Percentiles rank a stretch among this genome's conserved stretches.
Evolutionary conservation across 2,888 invertebrate species (phyloP).

Genomic region (Gandaritis pyraliata): DNA sequence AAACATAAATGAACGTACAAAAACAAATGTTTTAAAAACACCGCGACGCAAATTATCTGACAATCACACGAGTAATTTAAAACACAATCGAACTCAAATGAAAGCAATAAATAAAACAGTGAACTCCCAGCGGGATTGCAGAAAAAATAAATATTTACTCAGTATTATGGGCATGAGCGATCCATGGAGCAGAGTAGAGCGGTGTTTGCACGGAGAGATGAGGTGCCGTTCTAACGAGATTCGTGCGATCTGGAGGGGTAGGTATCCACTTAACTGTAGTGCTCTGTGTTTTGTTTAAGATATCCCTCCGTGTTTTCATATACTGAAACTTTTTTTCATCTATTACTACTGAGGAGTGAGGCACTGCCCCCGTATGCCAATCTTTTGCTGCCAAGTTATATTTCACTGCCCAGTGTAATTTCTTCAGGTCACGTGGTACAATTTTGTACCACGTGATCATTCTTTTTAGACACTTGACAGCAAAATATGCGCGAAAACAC

Average conservation of each 20-base stretch:
- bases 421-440: no score
- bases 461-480: no score
- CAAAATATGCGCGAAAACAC: no score
- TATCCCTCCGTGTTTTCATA: constrained; percentile 2
- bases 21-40: constrained; percentile 44
- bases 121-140: constrained; percentile 50
- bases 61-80: constrained; percentile 68
- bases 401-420: no score
- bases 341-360: neutral
- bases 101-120: constrained; percentile 64
- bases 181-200: constrained; percentile 25
- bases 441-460: no score
- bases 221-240: constrained; percentile 37
- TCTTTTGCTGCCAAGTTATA: no score
- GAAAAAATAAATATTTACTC: constrained; percentile 57
- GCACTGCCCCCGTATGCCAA: no score
- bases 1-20: constrained; percentile 27
- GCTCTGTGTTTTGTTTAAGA: constrained; percentile 25
- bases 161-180: constrained; percentile 40
- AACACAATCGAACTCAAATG: constrained; percentile 64
- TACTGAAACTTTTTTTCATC: no score
- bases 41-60: constrained; percentile 59
- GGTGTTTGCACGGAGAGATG: constrained; percentile 46
- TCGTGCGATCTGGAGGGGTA: constrained; percentile 29
- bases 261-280: constrained; percentile 33